phyloP scores from a whole-genome alignment of 2,888 invertebrate genomes.

The Epirrita christyi region DNA sequence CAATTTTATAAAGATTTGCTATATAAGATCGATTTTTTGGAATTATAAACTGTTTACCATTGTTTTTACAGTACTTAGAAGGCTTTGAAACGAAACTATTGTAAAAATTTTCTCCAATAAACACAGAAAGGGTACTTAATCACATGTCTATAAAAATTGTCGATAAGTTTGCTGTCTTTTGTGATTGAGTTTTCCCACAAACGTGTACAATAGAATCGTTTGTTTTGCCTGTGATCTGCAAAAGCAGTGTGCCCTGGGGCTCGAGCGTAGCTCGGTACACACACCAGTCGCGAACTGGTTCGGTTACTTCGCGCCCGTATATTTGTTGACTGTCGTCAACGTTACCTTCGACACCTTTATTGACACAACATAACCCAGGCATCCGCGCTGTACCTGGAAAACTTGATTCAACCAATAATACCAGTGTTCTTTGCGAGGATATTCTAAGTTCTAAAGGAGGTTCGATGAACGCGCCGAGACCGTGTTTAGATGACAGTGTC shows the following conservation, averaged over 20 bases:
- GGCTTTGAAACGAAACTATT: constrained; percentile 24
- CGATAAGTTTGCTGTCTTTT: constrained; percentile 64
- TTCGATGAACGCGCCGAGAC: constrained; percentile 66
- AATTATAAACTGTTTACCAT: not conserved
- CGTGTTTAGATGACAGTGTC: constrained; percentile 57
- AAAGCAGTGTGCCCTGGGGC: constrained; percentile 51
- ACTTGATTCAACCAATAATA: constrained; percentile 20
- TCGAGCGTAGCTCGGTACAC: constrained; percentile 45
- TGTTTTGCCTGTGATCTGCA: constrained; percentile 69
- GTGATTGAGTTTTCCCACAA: constrained; percentile 76
- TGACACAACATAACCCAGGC: constrained; percentile 47
- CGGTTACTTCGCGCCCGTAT: constrained; percentile 65
- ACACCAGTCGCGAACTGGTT: constrained; percentile 62
- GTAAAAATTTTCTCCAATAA: constrained; percentile 33
- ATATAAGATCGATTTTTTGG: not conserved
- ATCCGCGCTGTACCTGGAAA: constrained; percentile 24
- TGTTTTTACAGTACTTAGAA: not conserved
- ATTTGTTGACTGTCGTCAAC: constrained; percentile 49
- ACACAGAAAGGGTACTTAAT: constrained; percentile 36
- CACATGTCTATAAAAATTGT: constrained; percentile 46
- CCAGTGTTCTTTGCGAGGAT: constrained; percentile 44
- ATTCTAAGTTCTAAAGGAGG: constrained; percentile 24
- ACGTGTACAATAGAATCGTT: constrained; percentile 68
- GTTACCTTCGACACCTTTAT: constrained; percentile 48
- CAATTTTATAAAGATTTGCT: too few species aligned